Base-by-base conservation (phyloP, 1,140 invertebrate species). In the Drosophila novamexicana region DNA sequence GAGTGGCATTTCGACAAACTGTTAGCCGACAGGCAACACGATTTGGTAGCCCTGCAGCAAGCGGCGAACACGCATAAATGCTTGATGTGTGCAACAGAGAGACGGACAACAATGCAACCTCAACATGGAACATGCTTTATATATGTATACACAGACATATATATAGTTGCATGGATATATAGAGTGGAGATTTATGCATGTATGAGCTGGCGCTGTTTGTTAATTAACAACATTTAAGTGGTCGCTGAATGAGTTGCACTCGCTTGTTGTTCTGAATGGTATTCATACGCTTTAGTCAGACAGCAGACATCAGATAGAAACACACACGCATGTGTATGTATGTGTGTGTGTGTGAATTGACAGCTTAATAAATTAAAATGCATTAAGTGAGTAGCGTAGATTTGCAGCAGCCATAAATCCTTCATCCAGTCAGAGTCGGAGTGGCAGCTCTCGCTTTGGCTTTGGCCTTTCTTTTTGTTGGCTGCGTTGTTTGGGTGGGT, bases 281-380 rank as follows among this genome's bases (percentile, higher is more conserved):
- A 61, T 47, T 49, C 32, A 50, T 42, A 47, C 7, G 32, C n/a
- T 37, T 37, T 2, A 18, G 32, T 12, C 58, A 62, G 12, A 63
- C 18, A 36, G 0, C 34, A 10, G 14, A 64, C 29, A 37, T 10
- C 8, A 54, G 0, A 34, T 29, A 18, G 18, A 18, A 18, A 18
- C 18, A 18, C 18, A 18, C 18, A 18, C 18, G 18, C 18, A 36
- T 73, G 54, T 49, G 52, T 66, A 12, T 50, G 22, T 22, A 2
- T 29, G 52, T 66, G 14, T 50, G 45, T 65, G 40, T 69, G 64
- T 52, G 37, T 63, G 49, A 70, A 89, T 89, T 88, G 84, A 88
- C 83, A 88, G 83, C 84, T 88, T 88, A 88, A 88, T 88, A 88
- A 88, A 88, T 88, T 88, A 88, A 88, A 88, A 75, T 89, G 84